Base-by-base conservation (phyloP, 2,888 invertebrate genomes). In the Volucella zonaria region DNA sequence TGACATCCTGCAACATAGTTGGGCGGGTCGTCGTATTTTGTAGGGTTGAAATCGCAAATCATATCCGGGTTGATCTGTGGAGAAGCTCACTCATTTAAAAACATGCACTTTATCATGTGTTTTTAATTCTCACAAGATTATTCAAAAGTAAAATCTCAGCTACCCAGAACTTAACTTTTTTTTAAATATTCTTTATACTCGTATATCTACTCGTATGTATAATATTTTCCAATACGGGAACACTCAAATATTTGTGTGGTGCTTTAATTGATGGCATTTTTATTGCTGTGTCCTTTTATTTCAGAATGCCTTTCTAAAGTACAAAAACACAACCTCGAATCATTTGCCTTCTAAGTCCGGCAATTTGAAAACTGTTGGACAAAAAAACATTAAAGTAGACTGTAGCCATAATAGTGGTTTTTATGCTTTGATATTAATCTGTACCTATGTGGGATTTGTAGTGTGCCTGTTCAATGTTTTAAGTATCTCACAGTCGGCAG, bases 401-500 rank as follows among this genome's bases (percentile, higher is more conserved):
- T 77, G 86, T 64, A 82, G 87, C 68, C 87, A 88, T 77, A 89
- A 89, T 82, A 85, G 75, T 68, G 85, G 88, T 40, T 73, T 90
- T 43, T 92, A 93, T 86, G 93, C 93, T 31, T 93, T 93, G 93
- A 89, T 92, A 12, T 93, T 93, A 87, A 90, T 93, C 68, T 82
- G 91, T 23, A 90, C 92, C 12, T 94, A 94, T 87, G 89, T 93
- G 11, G 87, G 90, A 3, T 94, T 93, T 87, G 89, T 91, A 10
- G 89, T 93, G 83, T 91, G 92, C 54, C 92, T 93, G 10, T 88
- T 93, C 51, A 92, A 93, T 87, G 93, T 94, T 88, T 89, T 94
- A 74, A 92, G 93, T 14, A 89, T 93, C 87, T 92, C 93, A 77
- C 93, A 94, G 88, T 94, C 93, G 42, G 93, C 93, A 9, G 93